phyloP scores from a whole-genome alignment of 2,113 vertebrate genomes.

The Tinamus guttatus region DNA sequence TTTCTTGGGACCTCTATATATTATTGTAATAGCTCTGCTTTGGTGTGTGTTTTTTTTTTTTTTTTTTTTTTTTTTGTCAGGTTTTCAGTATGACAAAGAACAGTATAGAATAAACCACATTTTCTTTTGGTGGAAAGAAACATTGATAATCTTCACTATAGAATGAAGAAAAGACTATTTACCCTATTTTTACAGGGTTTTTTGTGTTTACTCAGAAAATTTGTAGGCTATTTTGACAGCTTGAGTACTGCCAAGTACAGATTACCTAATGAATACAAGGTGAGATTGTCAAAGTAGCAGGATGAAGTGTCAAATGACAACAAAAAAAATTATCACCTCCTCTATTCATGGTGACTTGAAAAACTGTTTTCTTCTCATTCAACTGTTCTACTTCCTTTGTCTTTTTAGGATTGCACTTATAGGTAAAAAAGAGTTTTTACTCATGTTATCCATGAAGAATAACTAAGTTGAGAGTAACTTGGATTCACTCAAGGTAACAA shows the following conservation, averaged over 20 bases:
- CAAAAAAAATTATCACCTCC: neutral
- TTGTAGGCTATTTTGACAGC: neutral
- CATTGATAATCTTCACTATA: neutral
- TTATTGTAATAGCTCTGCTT: neutral
- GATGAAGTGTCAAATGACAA: neutral
- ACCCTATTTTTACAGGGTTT: neutral
- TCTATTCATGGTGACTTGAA: neutral
- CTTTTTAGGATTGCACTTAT: neutral
- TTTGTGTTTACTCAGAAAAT: neutral
- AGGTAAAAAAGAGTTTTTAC: neutral
- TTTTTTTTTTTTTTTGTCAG: too few species aligned
- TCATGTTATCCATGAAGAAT: neutral
- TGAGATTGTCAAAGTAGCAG: neutral
- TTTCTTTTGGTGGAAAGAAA: conserved; percentile 6
- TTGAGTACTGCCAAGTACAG: neutral
- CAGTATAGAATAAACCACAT: neutral
- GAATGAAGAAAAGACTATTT: neutral
- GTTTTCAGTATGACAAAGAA: neutral
- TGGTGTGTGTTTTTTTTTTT: too few species aligned
- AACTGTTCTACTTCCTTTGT: neutral
- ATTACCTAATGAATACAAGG: neutral
- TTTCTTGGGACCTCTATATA: neutral
- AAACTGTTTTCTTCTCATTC: neutral
- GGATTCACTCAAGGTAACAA: neutral
- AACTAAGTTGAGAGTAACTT: neutral